Evolutionary conservation across 2,113 vertebrate genomes (phyloP), one percentile per base, ranked within the genome.

Genomic region (Carassius gibelio): DNA sequence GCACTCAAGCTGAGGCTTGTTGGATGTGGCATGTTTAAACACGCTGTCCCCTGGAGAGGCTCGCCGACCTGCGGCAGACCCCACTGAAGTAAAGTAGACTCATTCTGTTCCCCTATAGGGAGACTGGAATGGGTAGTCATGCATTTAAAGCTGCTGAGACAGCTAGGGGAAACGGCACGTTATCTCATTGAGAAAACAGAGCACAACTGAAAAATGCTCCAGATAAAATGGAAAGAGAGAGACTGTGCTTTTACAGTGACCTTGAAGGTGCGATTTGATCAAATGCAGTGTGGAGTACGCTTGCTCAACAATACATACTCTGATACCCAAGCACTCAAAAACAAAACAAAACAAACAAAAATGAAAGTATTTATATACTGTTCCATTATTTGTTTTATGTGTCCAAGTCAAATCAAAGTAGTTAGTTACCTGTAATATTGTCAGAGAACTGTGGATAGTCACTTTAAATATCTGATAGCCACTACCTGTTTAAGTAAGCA

Each of bases 111-210:
- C 82, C 66, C 86, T 81, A 64, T 50, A 69, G 80, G 57, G 79
- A 68, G 76, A 85, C 85, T 83, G 81, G 81, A 76, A 83, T 75
- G 84, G 85, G 52, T 23, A 84, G 55, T 72, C 75, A 74, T 80
- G 79, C 87, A 75, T 79, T 81, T 81, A 81, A 36, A 81, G 74
- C 62, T 48, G 26, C 9, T 3, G 38, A 30, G 55, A 55, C 45
- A 64, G 17, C 75, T 48, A 10, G 66, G 75, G 75, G 55, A 61
- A 36, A 62, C 5, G 45, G 75, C 80, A 72, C 36, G 66, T 78
- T 88, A 86, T 85, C 79, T 75, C 79, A 57, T 87, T 84, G 36
- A 84, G 38, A 86, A 88, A 86, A 88, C 55, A 74, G 61, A 78
- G 72, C 42, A 26, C 61, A 71, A 38, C 80, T 85, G 55, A 85